These are phyloP conservation scores for Parnassius mnemosyne DNA, from an alignment of 2,888 invertebrate genomes.

Conservation along the genomic window DNA sequence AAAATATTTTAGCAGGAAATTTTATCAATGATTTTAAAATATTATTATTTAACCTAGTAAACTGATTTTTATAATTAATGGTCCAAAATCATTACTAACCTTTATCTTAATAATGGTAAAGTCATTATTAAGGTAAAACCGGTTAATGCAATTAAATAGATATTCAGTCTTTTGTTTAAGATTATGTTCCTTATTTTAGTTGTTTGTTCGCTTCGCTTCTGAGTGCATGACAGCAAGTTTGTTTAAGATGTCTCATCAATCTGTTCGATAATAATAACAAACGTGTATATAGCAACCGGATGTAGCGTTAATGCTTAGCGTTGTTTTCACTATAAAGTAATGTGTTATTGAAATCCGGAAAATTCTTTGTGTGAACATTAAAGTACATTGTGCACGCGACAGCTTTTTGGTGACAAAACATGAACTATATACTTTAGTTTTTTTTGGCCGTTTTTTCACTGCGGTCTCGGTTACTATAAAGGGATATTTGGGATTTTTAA, in stretches of 20 bases:
- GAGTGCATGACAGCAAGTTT: slow-evolving; percentile 21
- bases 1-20: too few relatives aligned
- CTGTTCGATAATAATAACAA: slow-evolving; percentile 16
- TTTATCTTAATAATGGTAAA: too few relatives aligned
- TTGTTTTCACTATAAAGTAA: slow-evolving; percentile 24
- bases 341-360: slow-evolving; percentile 21
- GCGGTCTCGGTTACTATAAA: slow-evolving; percentile 3
- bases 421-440: slow-evolving; percentile 20
- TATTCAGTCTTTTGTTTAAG: slow-evolving; percentile 10
- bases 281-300: slow-evolving; percentile 23
- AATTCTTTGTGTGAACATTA: slow-evolving; percentile 26
- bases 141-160: too few relatives aligned
- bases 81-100: too few relatives aligned
- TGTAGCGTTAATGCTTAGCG: slow-evolving; percentile 16
- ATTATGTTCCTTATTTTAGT: slow-evolving; percentile 7
- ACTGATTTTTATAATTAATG: too few relatives aligned
- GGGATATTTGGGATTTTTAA: slow-evolving; percentile 1
- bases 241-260: slow-evolving; percentile 25
- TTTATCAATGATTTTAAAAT: too few relatives aligned
- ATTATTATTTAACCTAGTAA: too few relatives aligned
- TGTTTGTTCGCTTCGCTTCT: slow-evolving; percentile 5
- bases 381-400: slow-evolving; percentile 25
- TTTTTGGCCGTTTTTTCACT: slow-evolving; percentile 18
- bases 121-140: too few relatives aligned
- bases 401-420: slow-evolving; percentile 25